Percentiles rank a stretch among this genome's conserved stretches.
Evolutionary conservation across 1,140 invertebrate species (phyloP).

Genomic region (Oryzaephilus surinamensis): DNA sequence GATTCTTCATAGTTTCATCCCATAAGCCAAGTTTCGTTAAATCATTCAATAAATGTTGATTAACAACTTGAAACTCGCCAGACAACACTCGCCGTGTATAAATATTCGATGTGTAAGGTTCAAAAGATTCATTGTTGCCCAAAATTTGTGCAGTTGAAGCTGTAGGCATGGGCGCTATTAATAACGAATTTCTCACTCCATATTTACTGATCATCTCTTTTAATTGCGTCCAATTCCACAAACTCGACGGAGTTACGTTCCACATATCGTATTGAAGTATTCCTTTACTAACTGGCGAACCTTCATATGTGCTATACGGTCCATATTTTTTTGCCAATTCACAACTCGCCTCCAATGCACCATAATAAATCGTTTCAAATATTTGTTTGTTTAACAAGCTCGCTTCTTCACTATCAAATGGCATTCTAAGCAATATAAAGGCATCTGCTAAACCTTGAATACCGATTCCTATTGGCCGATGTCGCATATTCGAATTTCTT

Average conservation of each 20-base stretch:
- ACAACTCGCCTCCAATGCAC: slow-evolving; percentile 92
- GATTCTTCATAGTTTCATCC: slow-evolving; percentile 95
- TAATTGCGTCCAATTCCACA: slow-evolving; percentile 86
- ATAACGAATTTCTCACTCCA: slow-evolving; percentile 89
- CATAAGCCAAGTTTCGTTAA: slow-evolving; percentile 84
- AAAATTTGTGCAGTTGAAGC: slow-evolving; percentile 98
- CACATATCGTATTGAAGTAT: slow-evolving; percentile 99
- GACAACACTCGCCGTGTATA: slow-evolving; percentile 90
- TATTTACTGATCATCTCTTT: slow-evolving; percentile 81
- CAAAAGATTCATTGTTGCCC: slow-evolving; percentile 97
- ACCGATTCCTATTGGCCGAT: slow-evolving; percentile 94
- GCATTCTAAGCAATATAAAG: slow-evolving; percentile 88
- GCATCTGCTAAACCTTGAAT: slow-evolving; percentile 84
- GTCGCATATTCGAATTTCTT: slow-evolving; percentile 76
- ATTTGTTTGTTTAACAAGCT: slow-evolving; percentile 86
- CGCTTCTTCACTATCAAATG: slow-evolving; percentile 84
- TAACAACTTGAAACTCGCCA: slow-evolving; percentile 85
- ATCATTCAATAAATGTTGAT: slow-evolving; percentile 92
- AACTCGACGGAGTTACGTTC: slow-evolving; percentile 74
- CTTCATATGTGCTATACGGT: slow-evolving; percentile 83
- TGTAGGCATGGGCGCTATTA: slow-evolving; percentile 98
- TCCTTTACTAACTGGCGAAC: slow-evolving; percentile 88
- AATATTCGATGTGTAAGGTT: slow-evolving; percentile 97
- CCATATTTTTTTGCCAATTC: slow-evolving; percentile 84
- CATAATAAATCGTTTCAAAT: slow-evolving; percentile 98